Conservation (phyloP, 1,140 invertebrate species). For the Acyrthosiphon pisum region DNA sequence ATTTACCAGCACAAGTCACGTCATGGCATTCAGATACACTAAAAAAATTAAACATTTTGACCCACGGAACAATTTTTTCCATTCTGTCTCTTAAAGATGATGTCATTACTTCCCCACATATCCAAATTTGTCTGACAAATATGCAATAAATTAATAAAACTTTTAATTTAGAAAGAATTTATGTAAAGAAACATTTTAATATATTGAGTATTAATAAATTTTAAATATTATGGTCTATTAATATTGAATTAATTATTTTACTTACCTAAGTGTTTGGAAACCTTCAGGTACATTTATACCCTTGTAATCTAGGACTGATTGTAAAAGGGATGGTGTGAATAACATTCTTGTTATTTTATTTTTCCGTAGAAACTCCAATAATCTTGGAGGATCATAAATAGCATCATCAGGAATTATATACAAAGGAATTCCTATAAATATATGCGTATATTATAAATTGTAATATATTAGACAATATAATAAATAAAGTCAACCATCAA, state of each 20-base stretch:
- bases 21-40: constrained; percentile 62
- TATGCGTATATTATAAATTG: too few relatives aligned
- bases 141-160: not conserved
- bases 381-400: constrained; percentile 61
- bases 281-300: constrained; percentile 57
- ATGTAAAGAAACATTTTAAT: not conserved
- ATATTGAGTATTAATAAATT: too few relatives aligned
- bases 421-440: constrained; percentile 59
- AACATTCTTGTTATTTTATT: constrained; percentile 61
- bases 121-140: constrained; percentile 60
- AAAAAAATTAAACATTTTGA: constrained; percentile 61
- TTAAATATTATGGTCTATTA: not conserved
- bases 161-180: not conserved
- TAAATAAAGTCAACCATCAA: not conserved
- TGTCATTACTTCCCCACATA: constrained; percentile 62
- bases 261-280: constrained; percentile 60
- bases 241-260: constrained; percentile 51
- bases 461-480: not conserved
- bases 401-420: constrained; percentile 61
- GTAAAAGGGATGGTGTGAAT: constrained; percentile 61
- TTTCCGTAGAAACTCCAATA: constrained; percentile 58
- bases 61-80: constrained; percentile 58
- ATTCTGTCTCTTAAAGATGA: constrained; percentile 59
- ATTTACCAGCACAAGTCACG: constrained; percentile 59
- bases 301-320: constrained; percentile 60